Base-by-base conservation (phyloP, 2,888 invertebrate genomes). In the Alloplasta piceator region DNA sequence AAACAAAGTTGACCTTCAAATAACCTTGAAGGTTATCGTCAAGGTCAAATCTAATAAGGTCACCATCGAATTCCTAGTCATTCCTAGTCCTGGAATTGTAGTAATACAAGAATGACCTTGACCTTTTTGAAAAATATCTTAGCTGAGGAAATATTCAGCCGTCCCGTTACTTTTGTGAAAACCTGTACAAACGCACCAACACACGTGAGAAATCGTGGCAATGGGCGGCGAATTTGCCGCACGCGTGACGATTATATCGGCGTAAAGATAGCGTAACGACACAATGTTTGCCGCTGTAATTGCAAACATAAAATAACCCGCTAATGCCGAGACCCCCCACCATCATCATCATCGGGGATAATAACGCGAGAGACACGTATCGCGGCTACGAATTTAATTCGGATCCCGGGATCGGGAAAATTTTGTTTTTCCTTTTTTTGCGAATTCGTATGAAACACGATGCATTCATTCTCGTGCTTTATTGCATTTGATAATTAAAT, bases 261-360 rank as follows among this genome's bases (percentile, higher is more conserved):
- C 82, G 75, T 82, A 82, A 82, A 82, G 82, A 82, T 82, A 82
- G 67, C 78, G 78, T 78, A 78, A 82, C 67, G 82, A 82, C 78
- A 70, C 78, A 70, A 82, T 68, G 67, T 39, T 10, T n/a, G 10
- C 61, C 48, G 58, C 68, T 70, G 75, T 78, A 78, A 82, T 82
- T 82, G 78, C 75, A 38, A 56, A 56, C 63, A 82, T 78, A 82
- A 82, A 78, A 74, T 77, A 78, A 60, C 70, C 16, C 39, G 14
- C 64, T 26, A 71, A 66, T 74, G 61, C 43, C 16, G 41, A 41
- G 58, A 66, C 50, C 68, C 68, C 73, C 70, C 60, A 58, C 77
- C 46, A 52, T 67, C 41, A 46, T 60, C 26, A 12, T 43, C 43
- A 26, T 26, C 48, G 48, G 0, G 5, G 48, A 48, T 48, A 48